Conservation (phyloP, 92 coral and sea anemone species). For the Phenganax marumi region DNA sequence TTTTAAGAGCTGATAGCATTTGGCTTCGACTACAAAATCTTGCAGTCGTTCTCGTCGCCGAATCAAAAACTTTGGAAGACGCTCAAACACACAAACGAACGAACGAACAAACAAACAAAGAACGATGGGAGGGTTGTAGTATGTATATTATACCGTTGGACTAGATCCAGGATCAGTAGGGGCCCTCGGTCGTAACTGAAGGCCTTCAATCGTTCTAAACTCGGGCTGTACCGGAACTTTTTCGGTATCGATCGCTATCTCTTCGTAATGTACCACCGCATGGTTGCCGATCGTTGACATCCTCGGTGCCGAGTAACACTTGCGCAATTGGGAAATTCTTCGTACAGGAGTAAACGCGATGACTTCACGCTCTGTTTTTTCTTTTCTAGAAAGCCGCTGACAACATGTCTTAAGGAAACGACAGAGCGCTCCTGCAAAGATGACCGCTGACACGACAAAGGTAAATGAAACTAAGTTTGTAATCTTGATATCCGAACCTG, state of each 20-base stretch:
- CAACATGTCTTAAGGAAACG: slow-evolving; percentile 27
- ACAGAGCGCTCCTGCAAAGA: slow-evolving; percentile 16
- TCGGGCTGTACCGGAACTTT: slow-evolving; percentile 22
- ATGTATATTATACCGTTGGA: not conserved
- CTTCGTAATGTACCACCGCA: not conserved
- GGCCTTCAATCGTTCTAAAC: not conserved
- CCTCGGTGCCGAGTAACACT: not conserved
- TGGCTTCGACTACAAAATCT: too few relatives aligned
- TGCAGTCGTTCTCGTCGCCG: too few relatives aligned
- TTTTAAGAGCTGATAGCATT: too few relatives aligned
- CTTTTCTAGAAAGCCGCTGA: not conserved
- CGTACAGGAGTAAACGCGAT: not conserved
- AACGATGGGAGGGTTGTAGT: too few relatives aligned
- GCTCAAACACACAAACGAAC: too few relatives aligned
- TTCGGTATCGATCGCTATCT: slow-evolving; percentile 25
- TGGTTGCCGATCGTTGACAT: not conserved
- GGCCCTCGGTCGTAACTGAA: not conserved
- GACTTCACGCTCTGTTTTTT: slow-evolving; percentile 5
- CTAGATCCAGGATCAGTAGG: not conserved
- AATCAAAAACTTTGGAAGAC: too few relatives aligned
- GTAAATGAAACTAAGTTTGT: slow-evolving; percentile 26
- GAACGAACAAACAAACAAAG: too few relatives aligned
- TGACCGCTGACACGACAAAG: slow-evolving; percentile 13
- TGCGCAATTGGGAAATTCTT: not conserved
- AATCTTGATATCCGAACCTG: not conserved